Conservation (phyloP, 2,113 vertebrate species). For the Indicator indicator region DNA sequence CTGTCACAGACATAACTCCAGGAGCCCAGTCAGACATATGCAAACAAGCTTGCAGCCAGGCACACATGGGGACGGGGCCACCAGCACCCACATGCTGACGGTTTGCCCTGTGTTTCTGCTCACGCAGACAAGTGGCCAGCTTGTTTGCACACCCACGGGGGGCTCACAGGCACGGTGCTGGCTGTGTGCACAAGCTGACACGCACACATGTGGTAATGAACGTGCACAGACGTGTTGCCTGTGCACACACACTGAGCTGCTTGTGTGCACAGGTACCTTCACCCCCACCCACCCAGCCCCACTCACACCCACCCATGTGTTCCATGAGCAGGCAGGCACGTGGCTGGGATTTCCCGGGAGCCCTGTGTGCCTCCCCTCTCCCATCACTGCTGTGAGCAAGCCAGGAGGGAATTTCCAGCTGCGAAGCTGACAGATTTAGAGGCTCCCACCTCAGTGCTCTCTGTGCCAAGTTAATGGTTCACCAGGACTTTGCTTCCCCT, state of each 20-base stretch:
- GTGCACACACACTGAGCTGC: neutral
- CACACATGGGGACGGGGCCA: fast-evolving
- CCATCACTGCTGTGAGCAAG: neutral
- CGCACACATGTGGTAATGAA: fast-evolving
- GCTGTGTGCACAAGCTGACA: neutral
- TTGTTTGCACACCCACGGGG: neutral
- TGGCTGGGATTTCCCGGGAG: neutral
- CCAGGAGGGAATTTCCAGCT: slow-evolving; percentile 34
- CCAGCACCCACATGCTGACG: fast-evolving
- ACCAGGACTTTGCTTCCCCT: neutral
- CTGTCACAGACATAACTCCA: neutral
- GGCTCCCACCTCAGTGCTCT: neutral
- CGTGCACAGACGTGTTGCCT: neutral
- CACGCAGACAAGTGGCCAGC: too few species aligned
- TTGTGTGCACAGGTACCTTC: neutral
- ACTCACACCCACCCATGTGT: neutral
- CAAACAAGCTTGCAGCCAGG: neutral
- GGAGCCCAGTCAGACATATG: neutral
- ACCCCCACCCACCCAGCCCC: neutral
- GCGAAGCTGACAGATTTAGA: neutral
- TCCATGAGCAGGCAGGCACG: fast-evolving
- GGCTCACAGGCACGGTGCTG: fast-evolving
- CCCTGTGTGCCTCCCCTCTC: neutral
- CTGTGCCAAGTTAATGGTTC: neutral
- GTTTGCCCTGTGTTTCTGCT: too few species aligned